A percentile compares a stretch with the other conserved stretches of the same genome.
Evolutionary conservation across 2,888 invertebrate genomes (phyloP).

Genomic region (Julus scanicus): DNA sequence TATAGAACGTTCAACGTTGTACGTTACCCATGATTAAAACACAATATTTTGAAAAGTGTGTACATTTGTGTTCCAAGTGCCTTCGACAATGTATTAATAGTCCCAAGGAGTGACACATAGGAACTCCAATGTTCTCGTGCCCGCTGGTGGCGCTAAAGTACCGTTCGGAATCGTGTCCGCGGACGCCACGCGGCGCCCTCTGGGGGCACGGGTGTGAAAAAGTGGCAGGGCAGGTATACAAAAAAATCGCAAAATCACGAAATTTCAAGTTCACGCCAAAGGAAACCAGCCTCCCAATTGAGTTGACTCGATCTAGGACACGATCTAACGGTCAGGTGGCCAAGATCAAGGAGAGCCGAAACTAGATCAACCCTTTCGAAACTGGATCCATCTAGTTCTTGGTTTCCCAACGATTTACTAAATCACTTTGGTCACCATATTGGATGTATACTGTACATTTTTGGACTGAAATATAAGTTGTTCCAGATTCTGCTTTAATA

Average conservation of each 20-base stretch:
- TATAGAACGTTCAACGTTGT: too few species aligned
- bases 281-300: background rate
- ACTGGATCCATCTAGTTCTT: background rate
- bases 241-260: constrained; percentile 8
- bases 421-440: background rate
- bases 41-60: too few species aligned
- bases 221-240: background rate
- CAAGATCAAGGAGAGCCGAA: constrained; percentile 32
- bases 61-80: too few species aligned
- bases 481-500: too few species aligned
- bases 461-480: too few species aligned
- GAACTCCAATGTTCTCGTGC: too few species aligned
- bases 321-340: constrained; percentile 18
- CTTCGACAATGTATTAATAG: too few species aligned
- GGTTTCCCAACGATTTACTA: background rate
- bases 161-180: background rate
- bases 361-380: background rate
- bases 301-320: constrained; percentile 9
- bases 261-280: constrained; percentile 29
- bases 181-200: background rate
- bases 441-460: background rate
- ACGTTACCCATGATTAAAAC: too few species aligned
- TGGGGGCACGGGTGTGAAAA: background rate
- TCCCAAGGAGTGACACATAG: too few species aligned
- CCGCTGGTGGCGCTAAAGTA: background rate